Evolutionary conservation across 2,888 invertebrate species (phyloP).

Genomic region (Diarsia mendica): DNA sequence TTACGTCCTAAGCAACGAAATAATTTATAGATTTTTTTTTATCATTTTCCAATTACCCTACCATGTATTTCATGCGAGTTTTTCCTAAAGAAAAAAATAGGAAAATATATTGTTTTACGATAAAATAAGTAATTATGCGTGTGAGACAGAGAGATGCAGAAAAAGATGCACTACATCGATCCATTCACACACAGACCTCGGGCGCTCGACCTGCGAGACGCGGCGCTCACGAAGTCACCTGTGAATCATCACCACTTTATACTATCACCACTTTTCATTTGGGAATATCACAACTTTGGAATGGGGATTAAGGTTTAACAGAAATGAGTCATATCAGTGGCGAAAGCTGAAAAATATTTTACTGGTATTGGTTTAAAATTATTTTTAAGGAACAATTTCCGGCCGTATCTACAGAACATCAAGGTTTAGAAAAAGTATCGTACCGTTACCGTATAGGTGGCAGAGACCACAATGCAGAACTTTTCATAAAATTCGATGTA

Average conservation of each 20-base stretch:
- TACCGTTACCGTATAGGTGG: neutral
- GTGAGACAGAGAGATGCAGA: slow-evolving; percentile 88
- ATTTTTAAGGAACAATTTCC: too few relatives aligned
- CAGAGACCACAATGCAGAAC: neutral
- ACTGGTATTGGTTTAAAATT: neutral
- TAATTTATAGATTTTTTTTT: slow-evolving; percentile 19
- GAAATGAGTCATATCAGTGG: slow-evolving; percentile 1
- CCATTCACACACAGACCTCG: slow-evolving; percentile 89
- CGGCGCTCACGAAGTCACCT: slow-evolving; percentile 89
- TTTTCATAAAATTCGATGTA: neutral
- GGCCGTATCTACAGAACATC: neutral
- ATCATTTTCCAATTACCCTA: slow-evolving; percentile 58
- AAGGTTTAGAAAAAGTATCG: neutral
- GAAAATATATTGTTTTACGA: slow-evolving; percentile 51
- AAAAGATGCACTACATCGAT: slow-evolving; percentile 88
- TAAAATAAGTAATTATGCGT: slow-evolving; percentile 78
- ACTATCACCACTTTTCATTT: slow-evolving; percentile 78
- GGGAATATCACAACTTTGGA: slow-evolving; percentile 42
- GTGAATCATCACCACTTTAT: slow-evolving; percentile 83
- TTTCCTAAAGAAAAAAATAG: slow-evolving; percentile 57
- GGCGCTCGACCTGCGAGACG: slow-evolving; percentile 83
- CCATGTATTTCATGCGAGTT: slow-evolving; percentile 53
- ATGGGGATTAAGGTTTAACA: slow-evolving; percentile 30
- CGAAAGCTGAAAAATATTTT: neutral
- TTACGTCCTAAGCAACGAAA: slow-evolving; percentile 43